Evolutionary conservation across 2,797 vertebrate genomes (phyloP), one percentile per base, ranked within the genome.

Genomic region (Tinamus major): DNA sequence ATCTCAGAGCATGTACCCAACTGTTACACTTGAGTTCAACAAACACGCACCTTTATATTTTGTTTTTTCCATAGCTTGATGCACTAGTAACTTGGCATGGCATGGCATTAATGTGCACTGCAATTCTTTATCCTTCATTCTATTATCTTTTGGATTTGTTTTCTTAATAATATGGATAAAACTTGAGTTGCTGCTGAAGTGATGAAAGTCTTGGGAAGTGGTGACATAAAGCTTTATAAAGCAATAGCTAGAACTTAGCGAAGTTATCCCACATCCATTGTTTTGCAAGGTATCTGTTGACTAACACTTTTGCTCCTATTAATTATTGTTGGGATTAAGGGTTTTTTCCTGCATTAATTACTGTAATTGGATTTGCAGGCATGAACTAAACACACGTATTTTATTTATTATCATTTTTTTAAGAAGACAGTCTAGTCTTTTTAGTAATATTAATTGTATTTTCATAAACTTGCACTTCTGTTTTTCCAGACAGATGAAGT

Each of bases 401-500:
- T 96, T 96, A 91, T 92, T 95, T 65, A 95, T 95, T 97, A 24
- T 24, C 23, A 10, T 97, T 96, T 88, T 88, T 94, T 95, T 93
- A 95, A 58, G 96, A 93, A 96, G 88, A 85, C 65, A 88, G 53
- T 94, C 62, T 91, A 39, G n/a, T 94, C 70, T 59, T 93, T 64
- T 78, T 89, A 77, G n/a, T 63, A 89, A 62, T 79, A 76, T 59
- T 92, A 85, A 65, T 69, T 29, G 39, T 6, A 2, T 95, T 90
- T 81, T 93, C 89, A 90, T 87, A 81, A 82, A 95, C 71, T 92
- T 85, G 79, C 62, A 71, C 61, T 75, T 93, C 24, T 91, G 64
- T 81, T 84, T 96, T 96, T 96, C 82, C 97, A 99, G 99, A 99
- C 99, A 59, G 99, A 99, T 84, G 99, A 99, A 97, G 99, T 99